Evolutionary conservation across 1,140 invertebrate genomes (phyloP).

Genomic region (Diabrotica virgifera): DNA sequence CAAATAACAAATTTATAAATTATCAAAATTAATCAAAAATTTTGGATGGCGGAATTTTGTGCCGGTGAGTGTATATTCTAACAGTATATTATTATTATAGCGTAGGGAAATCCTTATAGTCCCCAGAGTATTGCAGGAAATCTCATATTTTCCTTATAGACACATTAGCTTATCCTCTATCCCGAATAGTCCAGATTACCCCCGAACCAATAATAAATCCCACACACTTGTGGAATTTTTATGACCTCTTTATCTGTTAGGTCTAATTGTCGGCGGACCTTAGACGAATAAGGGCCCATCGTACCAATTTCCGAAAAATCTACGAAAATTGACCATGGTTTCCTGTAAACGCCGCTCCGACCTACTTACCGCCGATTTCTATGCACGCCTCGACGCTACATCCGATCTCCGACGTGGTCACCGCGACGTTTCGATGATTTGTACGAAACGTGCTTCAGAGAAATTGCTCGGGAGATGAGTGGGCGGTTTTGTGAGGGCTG

Average conservation of each 20-base stretch:
- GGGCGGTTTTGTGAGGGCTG: too few relatives aligned
- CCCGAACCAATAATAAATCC: slow-evolving; percentile 19
- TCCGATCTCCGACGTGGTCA: slow-evolving; percentile 37
- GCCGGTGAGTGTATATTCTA: too few relatives aligned
- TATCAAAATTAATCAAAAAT: too few relatives aligned
- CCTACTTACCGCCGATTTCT: slow-evolving; percentile 45
- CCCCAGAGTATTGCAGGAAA: too few relatives aligned
- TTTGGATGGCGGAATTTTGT: too few relatives aligned
- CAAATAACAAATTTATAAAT: too few relatives aligned
- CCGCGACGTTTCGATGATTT: slow-evolving; percentile 43
- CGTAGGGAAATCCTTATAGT: too few relatives aligned
- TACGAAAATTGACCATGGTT: slow-evolving; percentile 40
- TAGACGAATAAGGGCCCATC: not conserved
- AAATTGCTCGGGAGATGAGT: slow-evolving; percentile 22
- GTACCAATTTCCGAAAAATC: slow-evolving; percentile 32
- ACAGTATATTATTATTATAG: too few relatives aligned
- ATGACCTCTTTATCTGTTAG: slow-evolving; percentile 18
- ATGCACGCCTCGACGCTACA: slow-evolving; percentile 40
- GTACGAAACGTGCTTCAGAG: slow-evolving; percentile 40
- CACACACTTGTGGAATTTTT: slow-evolving; percentile 24
- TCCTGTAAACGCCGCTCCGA: slow-evolving; percentile 40
- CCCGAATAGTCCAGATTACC: not conserved
- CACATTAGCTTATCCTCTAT: not conserved
- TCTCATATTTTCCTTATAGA: too few relatives aligned
- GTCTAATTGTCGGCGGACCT: slow-evolving; percentile 21